Evolutionary conservation across 2,113 vertebrate genomes (phyloP), one percentile per base, ranked within the genome.

Genomic region (Spermophilus dauricus): DNA sequence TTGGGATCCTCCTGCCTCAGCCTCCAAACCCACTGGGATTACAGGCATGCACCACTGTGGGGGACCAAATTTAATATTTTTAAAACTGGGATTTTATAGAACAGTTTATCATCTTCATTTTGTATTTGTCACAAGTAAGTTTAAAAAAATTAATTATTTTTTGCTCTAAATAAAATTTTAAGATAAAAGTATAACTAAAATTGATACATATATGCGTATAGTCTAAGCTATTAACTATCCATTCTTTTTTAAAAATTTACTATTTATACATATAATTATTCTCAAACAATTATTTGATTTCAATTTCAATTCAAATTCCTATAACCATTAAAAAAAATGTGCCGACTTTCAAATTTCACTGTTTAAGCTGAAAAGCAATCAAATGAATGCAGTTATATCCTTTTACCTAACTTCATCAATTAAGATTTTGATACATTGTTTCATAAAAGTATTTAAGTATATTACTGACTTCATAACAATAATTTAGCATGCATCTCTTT

Each of bases 281-380:
- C 30, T 34, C 42, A 86, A 67, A 28, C 82, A 51, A 51, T 30
- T 84, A 76, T n/a, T 58, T 78, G 16, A 94, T 83, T 95, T 83
- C 11, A 73, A 69, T 70, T 93, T 82, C 48, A 93, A 94, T 72
- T 80, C 81, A 95, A 88, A 87, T 72, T 70, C 22, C 39, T 72
- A 87, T n/a, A 83, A 2, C 13, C 3, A 11, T 90, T 89, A 82
- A 83, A 72, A 72, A 92, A 97, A 94, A 94, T 45, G 42, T 11
- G 84, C 83, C 77, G 72, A 30, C 56, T 86, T 96, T 95, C 80
- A 81, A 53, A 96, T 96, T 48, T 93, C 32, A 94, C 26, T 70
- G 11, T 73, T 96, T 78, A 90, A 86, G 30, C 2, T 92, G 24
- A 90, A 90, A 92, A 96, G 37, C 0, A 89, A 48, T 37, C 76